Percentiles rank a stretch among this genome's conserved stretches.
Evolutionary conservation across 92 coral and sea anemone species (phyloP).

Genomic region (Anthopleura xanthogrammica): DNA sequence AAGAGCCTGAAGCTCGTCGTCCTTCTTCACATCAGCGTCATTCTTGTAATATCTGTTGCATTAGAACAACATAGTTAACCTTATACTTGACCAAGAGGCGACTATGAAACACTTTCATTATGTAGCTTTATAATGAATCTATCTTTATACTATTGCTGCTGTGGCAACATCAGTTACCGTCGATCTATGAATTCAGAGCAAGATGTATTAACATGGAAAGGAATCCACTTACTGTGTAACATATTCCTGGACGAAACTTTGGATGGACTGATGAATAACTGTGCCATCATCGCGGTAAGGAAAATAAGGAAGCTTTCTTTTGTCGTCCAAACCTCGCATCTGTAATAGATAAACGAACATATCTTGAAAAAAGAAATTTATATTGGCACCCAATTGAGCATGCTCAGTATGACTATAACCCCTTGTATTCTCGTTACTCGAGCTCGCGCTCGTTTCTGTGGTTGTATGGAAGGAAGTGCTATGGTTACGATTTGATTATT

Average conservation of each 20-base stretch:
- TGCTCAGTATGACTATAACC: too few relatives aligned
- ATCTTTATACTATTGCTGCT: too few relatives aligned
- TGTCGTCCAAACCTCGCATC: constrained; percentile 85
- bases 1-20: constrained; percentile 72
- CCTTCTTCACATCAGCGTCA: constrained; percentile 60
- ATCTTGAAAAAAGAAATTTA: too few relatives aligned
- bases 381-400: too few relatives aligned
- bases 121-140: too few relatives aligned
- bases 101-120: too few relatives aligned
- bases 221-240: constrained; percentile 60
- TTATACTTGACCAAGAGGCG: background rate
- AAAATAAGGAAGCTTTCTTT: constrained; percentile 73
- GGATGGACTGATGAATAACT: constrained; percentile 63
- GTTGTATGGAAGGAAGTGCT: too few relatives aligned
- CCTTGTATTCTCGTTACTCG: too few relatives aligned
- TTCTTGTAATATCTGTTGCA: constrained; percentile 58
- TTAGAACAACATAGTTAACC: background rate
- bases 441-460: too few relatives aligned
- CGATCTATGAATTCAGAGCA: too few relatives aligned
- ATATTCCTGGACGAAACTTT: constrained; percentile 63
- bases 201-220: background rate
- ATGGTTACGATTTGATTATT: too few relatives aligned
- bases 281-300: constrained; percentile 97
- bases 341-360: background rate
- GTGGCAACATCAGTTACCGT: too few relatives aligned